Conservation (phyloP, 2,888 invertebrate genomes). For the Hirudinaria manillensis region DNA sequence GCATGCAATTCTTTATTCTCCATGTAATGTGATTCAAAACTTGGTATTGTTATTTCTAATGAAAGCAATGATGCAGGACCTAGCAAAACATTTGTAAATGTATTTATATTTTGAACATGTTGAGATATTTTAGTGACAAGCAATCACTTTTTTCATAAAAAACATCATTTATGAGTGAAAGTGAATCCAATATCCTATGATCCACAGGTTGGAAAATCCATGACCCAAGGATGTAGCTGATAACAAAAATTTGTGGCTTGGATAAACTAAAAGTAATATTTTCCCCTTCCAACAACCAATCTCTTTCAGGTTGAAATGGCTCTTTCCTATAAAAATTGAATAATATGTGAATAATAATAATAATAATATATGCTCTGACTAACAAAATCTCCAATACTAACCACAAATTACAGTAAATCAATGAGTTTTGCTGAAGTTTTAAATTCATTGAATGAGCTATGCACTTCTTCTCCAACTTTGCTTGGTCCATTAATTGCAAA, state of each 20-base stretch:
- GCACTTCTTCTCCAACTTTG: background rate
- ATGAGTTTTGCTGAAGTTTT: conserved; percentile 9
- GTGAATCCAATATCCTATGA: conserved; percentile 3
- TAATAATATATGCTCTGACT: background rate
- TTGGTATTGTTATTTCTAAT: conserved; percentile 20
- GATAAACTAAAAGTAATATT: conserved; percentile 17
- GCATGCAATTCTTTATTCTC: conserved; percentile 17
- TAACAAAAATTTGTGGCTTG: conserved; percentile 19
- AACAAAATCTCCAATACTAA: background rate
- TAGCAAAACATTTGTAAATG: background rate
- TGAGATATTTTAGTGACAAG: background rate
- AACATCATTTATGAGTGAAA: conserved; percentile 24
- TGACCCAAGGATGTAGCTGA: conserved; percentile 17
- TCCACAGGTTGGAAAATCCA: conserved; percentile 14
- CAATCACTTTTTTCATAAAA: background rate
- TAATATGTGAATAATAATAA: background rate
- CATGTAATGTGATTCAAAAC: conserved; percentile 16
- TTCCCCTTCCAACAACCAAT: conserved; percentile 20
- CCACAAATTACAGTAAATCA: conserved; percentile 9
- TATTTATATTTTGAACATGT: background rate
- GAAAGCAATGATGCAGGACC: background rate
- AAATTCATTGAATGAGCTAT: conserved; percentile 11
- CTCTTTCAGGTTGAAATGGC: conserved; percentile 6
- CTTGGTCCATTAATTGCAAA: conserved; percentile 11
- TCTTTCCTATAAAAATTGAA: conserved; percentile 17